Base-by-base conservation (phyloP, 2,797 vertebrate genomes). In the Myripristis murdjan region DNA sequence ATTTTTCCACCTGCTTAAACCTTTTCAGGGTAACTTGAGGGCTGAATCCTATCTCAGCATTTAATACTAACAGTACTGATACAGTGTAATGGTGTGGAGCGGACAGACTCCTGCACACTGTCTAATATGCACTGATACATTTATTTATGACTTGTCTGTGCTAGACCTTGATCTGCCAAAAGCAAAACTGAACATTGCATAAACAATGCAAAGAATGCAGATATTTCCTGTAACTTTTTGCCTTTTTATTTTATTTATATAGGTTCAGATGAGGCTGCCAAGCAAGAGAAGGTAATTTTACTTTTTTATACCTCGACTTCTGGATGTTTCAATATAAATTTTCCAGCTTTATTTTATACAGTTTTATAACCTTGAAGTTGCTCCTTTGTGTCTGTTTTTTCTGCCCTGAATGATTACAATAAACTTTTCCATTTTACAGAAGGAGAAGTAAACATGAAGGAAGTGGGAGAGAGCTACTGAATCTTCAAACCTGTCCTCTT, bases 261-360 rank as follows among this genome's bases (percentile, higher is more conserved):
- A 91, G 89, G 79, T 46, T 81, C 91, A 39, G 74, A 67, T 47
- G 79, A 83, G 1, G 51, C 70, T 31, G 81, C 68, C 12, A 48
- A 68, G 70, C 66, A 77, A 24, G 64, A 87, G 1, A 93, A 93
- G 92, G 93, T 93, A 79, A 77, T 10, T 20, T 24, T n/a, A 1
- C 24, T 51, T 43, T 70, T 51, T 3, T 4, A 20, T 15, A 7
- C 14, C 14, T 46, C 18, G 12, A 44, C 24, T 41, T 43, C 6
- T 3, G 56, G 35, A 48, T 41, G 18, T 33, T 22, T 46, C 22
- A 5, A 24, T 10, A 14, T 20, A 6, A 16, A 23, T 60, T 48
- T 6, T 26, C 15, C 12, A 3, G 37, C 8, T 24, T 43, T 15
- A 16, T 60, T 7, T 9, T 9, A 16, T 15, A n/a, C 46, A 11